Percentiles rank a stretch among this genome's conserved stretches.
Conservation (phyloP, 2,888 invertebrate genomes). For the Drosophila demipolita region DNA sequence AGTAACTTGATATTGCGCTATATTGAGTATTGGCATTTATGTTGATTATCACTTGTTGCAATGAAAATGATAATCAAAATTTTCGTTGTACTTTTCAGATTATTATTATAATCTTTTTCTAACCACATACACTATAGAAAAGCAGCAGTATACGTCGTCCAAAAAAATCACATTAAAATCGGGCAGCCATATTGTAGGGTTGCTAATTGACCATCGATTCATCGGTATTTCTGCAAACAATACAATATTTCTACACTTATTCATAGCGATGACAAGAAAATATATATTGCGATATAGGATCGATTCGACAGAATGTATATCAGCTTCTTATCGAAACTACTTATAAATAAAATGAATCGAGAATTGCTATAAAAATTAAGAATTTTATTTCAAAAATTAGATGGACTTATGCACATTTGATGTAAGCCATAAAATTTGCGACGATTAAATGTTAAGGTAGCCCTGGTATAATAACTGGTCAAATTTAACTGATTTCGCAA, state of each 20-base stretch:
- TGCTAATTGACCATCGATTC: constrained; percentile 38
- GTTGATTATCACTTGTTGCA: constrained; percentile 28
- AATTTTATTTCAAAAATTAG: not conserved
- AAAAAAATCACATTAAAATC: constrained; percentile 61
- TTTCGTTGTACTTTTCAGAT: constrained; percentile 39
- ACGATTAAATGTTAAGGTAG: not conserved
- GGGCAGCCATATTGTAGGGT: constrained; percentile 59
- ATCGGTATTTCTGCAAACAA: constrained; percentile 10
- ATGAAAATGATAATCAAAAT: constrained; percentile 21
- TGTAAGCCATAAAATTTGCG: not conserved
- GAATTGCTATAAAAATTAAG: not conserved
- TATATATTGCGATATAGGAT: too few relatives aligned
- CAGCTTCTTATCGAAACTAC: not conserved
- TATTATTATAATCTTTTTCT: constrained; percentile 47
- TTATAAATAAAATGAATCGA: not conserved
- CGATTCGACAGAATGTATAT: not conserved
- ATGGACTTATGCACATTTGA: not conserved
- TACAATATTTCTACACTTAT: not conserved
- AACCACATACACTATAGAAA: constrained; percentile 61
- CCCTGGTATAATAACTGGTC: not conserved
- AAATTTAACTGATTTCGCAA: not conserved
- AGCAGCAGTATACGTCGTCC: constrained; percentile 62
- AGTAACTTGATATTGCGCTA: constrained; percentile 56
- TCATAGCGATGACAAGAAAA: not conserved
- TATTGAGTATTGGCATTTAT: constrained; percentile 14